Evolutionary conservation across 1,140 invertebrate species (phyloP).

Genomic region (Pteromalus puparum): DNA sequence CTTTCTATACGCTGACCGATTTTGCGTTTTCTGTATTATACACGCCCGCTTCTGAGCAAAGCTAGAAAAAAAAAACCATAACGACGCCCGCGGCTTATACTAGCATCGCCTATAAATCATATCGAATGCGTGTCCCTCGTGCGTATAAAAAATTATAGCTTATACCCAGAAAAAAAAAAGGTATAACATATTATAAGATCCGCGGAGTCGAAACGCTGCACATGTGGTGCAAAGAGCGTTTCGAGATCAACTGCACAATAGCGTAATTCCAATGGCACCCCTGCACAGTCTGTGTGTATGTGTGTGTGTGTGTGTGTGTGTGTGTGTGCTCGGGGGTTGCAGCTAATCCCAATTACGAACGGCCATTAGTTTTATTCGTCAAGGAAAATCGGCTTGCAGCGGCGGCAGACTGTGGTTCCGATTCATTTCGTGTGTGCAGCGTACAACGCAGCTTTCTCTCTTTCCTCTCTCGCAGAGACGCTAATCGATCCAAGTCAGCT

Average conservation of each 20-base stretch:
- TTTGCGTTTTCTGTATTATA: not conserved
- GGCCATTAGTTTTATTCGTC: slow-evolving; percentile 71
- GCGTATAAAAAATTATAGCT: not conserved
- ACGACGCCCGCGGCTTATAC: not conserved
- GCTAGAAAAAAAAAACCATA: not conserved
- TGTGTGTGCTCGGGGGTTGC: slow-evolving; percentile 21
- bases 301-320: not conserved
- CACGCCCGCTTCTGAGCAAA: not conserved
- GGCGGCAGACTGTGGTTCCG: slow-evolving; percentile 47
- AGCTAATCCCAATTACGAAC: slow-evolving; percentile 72
- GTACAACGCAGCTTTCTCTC: too few relatives aligned
- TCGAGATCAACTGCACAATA: slow-evolving; percentile 54
- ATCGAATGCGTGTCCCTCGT: not conserved
- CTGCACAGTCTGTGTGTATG: slow-evolving; percentile 2
- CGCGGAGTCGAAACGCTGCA: slow-evolving; percentile 34
- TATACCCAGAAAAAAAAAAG: not conserved
- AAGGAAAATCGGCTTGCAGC: slow-evolving; percentile 63
- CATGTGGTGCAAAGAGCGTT: slow-evolving; percentile 60
- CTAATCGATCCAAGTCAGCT: slow-evolving; percentile 60
- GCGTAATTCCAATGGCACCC: slow-evolving; percentile 62
- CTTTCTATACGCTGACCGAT: not conserved
- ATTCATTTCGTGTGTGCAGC: slow-evolving; percentile 17
- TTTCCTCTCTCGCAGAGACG: not conserved
- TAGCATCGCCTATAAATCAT: slow-evolving; percentile 21
- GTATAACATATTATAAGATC: not conserved